Evolutionary conservation across 2,888 invertebrate species (phyloP).

Genomic region (Chaetoderma sp.): DNA sequence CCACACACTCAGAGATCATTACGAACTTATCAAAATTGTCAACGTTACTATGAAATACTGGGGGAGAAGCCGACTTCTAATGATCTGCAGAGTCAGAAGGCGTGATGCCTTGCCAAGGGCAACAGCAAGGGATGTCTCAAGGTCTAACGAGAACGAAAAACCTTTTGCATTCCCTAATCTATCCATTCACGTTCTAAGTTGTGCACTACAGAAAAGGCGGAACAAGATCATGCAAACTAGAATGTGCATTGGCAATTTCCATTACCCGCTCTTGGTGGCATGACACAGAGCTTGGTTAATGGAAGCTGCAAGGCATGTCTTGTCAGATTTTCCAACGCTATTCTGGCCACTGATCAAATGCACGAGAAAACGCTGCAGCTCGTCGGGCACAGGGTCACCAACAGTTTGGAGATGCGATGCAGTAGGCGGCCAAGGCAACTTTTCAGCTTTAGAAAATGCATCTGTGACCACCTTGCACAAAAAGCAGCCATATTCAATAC

Average conservation of each 20-base stretch:
- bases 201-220: constrained; percentile 2
- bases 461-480: constrained; percentile 1
- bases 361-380: not conserved
- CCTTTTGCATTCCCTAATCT: constrained; percentile 9
- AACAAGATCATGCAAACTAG: constrained; percentile 11
- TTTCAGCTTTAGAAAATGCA: not conserved
- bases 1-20: not conserved
- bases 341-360: not conserved
- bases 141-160: constrained; percentile 14
- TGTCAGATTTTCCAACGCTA: not conserved
- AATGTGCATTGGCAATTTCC: constrained; percentile 27
- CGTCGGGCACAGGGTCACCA: constrained; percentile 1
- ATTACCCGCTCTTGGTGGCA: constrained; percentile 8
- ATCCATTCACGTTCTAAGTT: constrained; percentile 10
- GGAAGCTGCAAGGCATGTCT: not conserved
- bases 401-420: constrained; percentile 6
- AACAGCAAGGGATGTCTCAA: constrained; percentile 14
- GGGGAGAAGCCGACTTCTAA: not conserved
- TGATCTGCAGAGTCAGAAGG: not conserved
- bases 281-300: not conserved
- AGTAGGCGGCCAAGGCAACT: constrained; percentile 5
- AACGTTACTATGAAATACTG: too few species aligned
- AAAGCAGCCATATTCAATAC: not conserved
- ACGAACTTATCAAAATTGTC: not conserved
- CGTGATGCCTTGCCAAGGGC: not conserved